Evolutionary conservation across 1,140 invertebrate species (phyloP).

Genomic region (Dufourea novaeangliae): DNA sequence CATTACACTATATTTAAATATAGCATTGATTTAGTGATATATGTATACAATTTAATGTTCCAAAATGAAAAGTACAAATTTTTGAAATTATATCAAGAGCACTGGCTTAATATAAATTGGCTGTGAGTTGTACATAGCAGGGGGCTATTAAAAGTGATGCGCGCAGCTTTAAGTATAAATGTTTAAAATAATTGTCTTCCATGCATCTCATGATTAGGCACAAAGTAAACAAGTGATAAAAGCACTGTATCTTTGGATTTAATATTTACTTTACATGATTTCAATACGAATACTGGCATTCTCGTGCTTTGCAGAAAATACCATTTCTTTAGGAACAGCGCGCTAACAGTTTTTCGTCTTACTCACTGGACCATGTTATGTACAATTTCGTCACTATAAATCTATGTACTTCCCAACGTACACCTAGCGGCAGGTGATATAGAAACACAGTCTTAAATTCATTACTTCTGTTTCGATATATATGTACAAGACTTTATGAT

Average conservation of each 20-base stretch:
- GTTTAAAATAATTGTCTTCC: slow-evolving; percentile 6
- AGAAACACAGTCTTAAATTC: slow-evolving; percentile 60
- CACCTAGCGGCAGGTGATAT: slow-evolving; percentile 55
- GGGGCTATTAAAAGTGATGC: slow-evolving; percentile 34
- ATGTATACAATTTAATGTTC: slow-evolving; percentile 44
- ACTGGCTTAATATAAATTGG: slow-evolving; percentile 19
- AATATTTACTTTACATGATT: slow-evolving; percentile 39
- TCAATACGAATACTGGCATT: slow-evolving; percentile 36
- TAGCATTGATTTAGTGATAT: slow-evolving; percentile 46
- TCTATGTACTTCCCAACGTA: slow-evolving; percentile 56
- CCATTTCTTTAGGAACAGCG: slow-evolving; percentile 47
- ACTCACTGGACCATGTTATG: slow-evolving; percentile 51
- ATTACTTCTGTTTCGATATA: slow-evolving; percentile 55
- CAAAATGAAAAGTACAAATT: slow-evolving; percentile 35
- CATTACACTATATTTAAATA: slow-evolving; percentile 52
- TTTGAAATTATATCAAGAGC: slow-evolving; percentile 22
- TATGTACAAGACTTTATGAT: slow-evolving; percentile 52
- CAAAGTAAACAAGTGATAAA: slow-evolving; percentile 35
- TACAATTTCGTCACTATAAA: slow-evolving; percentile 56
- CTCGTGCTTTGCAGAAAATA: slow-evolving; percentile 38
- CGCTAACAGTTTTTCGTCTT: slow-evolving; percentile 54
- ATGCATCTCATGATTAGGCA: slow-evolving; percentile 33
- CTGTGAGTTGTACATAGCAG: slow-evolving; percentile 27
- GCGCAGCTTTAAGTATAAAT: not conserved
- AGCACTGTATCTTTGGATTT: slow-evolving; percentile 44